These are phyloP conservation scores for Cepphus grylle DNA, from an alignment of 2,113 vertebrate genomes.

Conservation along the genomic window DNA sequence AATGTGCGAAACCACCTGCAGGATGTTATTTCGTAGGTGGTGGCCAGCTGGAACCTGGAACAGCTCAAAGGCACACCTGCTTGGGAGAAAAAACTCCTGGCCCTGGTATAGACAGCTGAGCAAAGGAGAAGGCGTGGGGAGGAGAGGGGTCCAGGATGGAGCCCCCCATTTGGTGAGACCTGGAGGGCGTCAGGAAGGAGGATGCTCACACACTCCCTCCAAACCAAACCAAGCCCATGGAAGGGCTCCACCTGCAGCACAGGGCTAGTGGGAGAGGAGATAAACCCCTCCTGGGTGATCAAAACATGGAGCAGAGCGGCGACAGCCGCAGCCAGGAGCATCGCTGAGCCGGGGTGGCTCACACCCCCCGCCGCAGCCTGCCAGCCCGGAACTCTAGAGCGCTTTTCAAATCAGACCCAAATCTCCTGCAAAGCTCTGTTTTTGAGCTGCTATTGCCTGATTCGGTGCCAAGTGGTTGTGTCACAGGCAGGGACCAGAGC, in stretches of 20 bases:
- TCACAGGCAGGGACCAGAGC: neutral
- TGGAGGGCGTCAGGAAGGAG: neutral
- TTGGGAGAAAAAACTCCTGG: neutral
- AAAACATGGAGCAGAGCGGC: accelerated
- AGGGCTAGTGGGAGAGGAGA: neutral
- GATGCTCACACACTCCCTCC: neutral
- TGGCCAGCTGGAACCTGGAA: neutral
- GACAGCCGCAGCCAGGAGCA: neutral
- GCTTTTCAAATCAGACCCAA: accelerated
- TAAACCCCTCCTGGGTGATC: neutral
- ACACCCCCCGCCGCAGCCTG: neutral
- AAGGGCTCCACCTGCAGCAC: neutral
- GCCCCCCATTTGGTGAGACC: neutral
- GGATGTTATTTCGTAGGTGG: neutral
- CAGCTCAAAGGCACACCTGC: neutral
- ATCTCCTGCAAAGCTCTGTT: neutral
- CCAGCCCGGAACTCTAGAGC: neutral
- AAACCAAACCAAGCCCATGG: neutral
- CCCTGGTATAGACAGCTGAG: neutral
- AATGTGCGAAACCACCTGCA: neutral
- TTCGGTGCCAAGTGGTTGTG: neutral
- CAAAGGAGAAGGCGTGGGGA: accelerated
- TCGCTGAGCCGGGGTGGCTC: neutral
- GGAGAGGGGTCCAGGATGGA: neutral
- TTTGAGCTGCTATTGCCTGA: neutral